Conservation (phyloP, 2,113 vertebrate genomes). For the Bubo bubo region DNA sequence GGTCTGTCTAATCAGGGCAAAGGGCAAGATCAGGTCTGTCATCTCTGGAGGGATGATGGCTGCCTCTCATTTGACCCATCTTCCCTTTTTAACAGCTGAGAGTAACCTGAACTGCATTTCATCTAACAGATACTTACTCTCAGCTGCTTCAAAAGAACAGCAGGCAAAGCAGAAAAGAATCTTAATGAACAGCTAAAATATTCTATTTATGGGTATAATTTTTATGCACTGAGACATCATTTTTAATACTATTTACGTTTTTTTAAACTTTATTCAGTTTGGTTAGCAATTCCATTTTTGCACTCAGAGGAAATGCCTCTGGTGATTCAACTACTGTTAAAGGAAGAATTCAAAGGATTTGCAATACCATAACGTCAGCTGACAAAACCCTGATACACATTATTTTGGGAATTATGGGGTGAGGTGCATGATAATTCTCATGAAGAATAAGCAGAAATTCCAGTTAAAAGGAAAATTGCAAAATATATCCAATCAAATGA, state of each 20-base stretch:
- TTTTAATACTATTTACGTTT: not conserved
- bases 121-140: not conserved
- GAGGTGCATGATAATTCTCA: not conserved
- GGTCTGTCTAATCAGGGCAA: not conserved
- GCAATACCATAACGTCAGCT: not conserved
- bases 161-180: not conserved
- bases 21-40: slow-evolving; percentile 8
- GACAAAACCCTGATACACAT: not conserved
- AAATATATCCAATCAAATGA: not conserved
- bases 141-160: not conserved
- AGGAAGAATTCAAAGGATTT: slow-evolving; percentile 24
- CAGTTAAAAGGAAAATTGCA: slow-evolving; percentile 25
- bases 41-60: not conserved
- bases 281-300: not conserved
- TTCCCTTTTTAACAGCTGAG: slow-evolving; percentile 39
- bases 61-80: slow-evolving; percentile 35
- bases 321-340: not conserved
- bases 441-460: not conserved
- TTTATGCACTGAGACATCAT: not conserved
- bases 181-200: not conserved
- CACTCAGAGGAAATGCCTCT: not conserved
- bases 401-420: not conserved
- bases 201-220: not conserved
- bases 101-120: not conserved
- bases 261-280: not conserved